Base-by-base conservation (phyloP, 2,113 vertebrate species). In the Diphyllodes magnificus region DNA sequence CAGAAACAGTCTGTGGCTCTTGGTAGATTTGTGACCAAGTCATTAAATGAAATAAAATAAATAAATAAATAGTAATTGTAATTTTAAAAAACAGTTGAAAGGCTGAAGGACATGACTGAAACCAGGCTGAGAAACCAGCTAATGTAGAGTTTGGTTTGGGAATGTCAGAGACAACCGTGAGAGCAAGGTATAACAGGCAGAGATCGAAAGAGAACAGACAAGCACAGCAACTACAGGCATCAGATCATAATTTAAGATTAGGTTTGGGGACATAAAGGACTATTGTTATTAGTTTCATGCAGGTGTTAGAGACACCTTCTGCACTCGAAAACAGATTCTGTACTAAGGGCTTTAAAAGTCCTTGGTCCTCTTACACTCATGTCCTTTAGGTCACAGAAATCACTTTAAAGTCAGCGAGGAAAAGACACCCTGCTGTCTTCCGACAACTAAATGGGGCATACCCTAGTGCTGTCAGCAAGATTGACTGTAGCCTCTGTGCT, bases 381-480 rank as follows among this genome's bases (percentile, higher is more conserved):
- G 33, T 60, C 59, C 76, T 88, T 90, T 40, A 93, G 79, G 73
- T 92, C 66, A 78, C 60, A 85, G 70, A 91, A 91, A 92, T 68
- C 40, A 25, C 73, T 90, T 76, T 72, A 39, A 91, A 94, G 73
- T 56, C 69, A 71, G 70, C 31, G 40, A 83, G 53, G 59, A 66
- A 84, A 71, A 83, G 94, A 73, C 47, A 11, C 1, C 56, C 63
- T 91, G 79, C 85, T 84, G 73, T 64, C 69, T 93, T 96, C 72
- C 6, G 1, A 21, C 77, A 81, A 51, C 83, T 94, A 90, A 93
- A 94, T 75, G 65, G 82, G 88, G 69, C 91, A 75, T 83, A 92
- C 84, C 61, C n/a, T 42, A 5, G 40, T 39, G 60, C 83, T 91
- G 93, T 89, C 91, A 93, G 88, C 86, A 95, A 94, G 86, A 89